Percentiles rank a stretch among this genome's conserved stretches.
These are phyloP conservation scores for Ectropis grisescens DNA, from an alignment of 1,140 invertebrate genomes.

Conservation along the genomic window DNA sequence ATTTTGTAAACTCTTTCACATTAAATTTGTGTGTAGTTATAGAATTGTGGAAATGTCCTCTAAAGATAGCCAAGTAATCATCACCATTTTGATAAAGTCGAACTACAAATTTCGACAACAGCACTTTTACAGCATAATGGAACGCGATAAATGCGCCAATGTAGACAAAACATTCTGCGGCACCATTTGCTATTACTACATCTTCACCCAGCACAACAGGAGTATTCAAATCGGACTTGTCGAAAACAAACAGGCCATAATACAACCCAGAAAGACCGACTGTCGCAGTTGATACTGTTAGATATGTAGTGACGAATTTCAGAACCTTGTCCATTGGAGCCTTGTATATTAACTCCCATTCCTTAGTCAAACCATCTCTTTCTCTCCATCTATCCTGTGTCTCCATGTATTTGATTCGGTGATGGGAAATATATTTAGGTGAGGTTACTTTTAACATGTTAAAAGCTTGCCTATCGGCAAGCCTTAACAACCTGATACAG, in stretches of 20 bases:
- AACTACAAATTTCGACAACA: conserved; percentile 51
- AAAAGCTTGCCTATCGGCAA: conserved; percentile 8
- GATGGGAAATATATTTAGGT: conserved; percentile 27
- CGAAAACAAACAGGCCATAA: conserved; percentile 37
- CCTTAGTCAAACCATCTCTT: conserved; percentile 33
- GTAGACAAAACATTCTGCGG: conserved; percentile 39
- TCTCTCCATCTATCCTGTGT: conserved; percentile 37
- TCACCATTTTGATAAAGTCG: conserved; percentile 50
- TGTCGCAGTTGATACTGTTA: conserved; percentile 37
- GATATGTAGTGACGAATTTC: conserved; percentile 33
- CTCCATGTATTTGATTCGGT: conserved; percentile 44
- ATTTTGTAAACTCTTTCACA: conserved; percentile 44
- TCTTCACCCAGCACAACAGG: conserved; percentile 42
- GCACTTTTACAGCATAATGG: conserved; percentile 38
- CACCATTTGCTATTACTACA: conserved; percentile 45
- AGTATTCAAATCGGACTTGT: conserved; percentile 26
- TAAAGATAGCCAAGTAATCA: conserved; percentile 49
- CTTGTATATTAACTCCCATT: conserved; percentile 55
- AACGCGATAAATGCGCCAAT: conserved; percentile 39
- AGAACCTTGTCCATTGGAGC: conserved; percentile 44
- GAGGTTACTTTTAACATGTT: conserved; percentile 16
- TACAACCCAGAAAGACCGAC: conserved; percentile 25
- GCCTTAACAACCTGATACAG: conserved; percentile 24
- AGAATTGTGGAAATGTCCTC: conserved; percentile 40
- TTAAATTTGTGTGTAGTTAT: conserved; percentile 46